Evolutionary conservation across 2,113 vertebrate species (phyloP), one percentile per base, ranked within the genome.

Genomic region (Tupaia chinensis): DNA sequence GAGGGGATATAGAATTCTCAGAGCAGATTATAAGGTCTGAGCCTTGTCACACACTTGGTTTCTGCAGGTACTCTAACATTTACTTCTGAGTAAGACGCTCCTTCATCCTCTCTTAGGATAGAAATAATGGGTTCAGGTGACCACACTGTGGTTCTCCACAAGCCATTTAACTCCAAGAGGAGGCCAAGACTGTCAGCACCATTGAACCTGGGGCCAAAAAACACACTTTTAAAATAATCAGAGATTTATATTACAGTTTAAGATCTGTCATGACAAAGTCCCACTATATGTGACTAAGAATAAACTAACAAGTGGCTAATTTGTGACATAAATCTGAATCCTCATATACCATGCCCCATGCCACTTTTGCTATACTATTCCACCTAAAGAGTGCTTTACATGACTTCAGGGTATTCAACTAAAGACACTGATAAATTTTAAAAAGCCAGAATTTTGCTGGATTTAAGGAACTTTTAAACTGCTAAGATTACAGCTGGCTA

Each of bases 401-500:
- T 53, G 76, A 91, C 72, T 91, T 92, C 58, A 84, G 25, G 86
- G 14, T 85, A 93, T 83, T 83, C n/a, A 53, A 7, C 32, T 14
- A 87, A 11, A 16, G 53, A 76, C 25, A 66, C 54, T 54, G 32
- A 93, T 12, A 74, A 92, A 29, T 88, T 96, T 96, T 77, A 82
- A 58, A 93, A 7, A 87, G 65, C 27, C 66, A 82, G 9, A 54
- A 73, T 82, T 93, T 96, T 94, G 11, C 22, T 91, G 63, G 25
- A 85, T 76, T 91, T 94, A 77, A 78, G 9, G 69, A 91, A 7
- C 2, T 63, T 80, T 86, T 34, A n/a, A 76, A 54, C 16, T 76
- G 12, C 20, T 87, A 68, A 69, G 60, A 83, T 63, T 69, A 70
- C 58, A 77, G 90, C 14, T 74, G 74, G 27, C 63, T 60, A 88